Conservation (phyloP, 2,888 invertebrate genomes). For the Drosophila hamatofila region DNA sequence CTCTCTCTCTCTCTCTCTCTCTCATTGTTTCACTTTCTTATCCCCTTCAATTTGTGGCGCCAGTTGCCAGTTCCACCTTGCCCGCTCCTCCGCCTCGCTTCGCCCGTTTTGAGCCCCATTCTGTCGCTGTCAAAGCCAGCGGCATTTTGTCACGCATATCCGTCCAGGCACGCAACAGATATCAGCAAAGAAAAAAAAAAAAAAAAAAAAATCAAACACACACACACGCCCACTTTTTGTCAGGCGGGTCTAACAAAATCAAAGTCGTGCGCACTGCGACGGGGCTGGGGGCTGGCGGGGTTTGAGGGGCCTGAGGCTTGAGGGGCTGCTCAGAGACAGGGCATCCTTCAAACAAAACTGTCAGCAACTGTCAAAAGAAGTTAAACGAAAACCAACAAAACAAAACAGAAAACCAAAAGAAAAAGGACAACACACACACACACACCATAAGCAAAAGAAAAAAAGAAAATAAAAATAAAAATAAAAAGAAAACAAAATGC, state of each 20-base stretch:
- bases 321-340: constrained; percentile 37
- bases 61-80: constrained; percentile 22
- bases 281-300: neutral
- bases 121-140: constrained; percentile 23
- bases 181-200: constrained; percentile 19
- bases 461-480: constrained; percentile 4
- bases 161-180: constrained; percentile 60
- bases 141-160: constrained; percentile 60
- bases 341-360: constrained; percentile 76
- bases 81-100: neutral
- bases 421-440: constrained; percentile 43
- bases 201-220: constrained; percentile 20
- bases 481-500: constrained; percentile 27
- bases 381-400: constrained; percentile 73
- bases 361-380: constrained; percentile 80
- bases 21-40: neutral
- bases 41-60: constrained; percentile 20
- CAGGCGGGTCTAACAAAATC: constrained; percentile 34
- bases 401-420: constrained; percentile 34
- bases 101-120: constrained; percentile 3
- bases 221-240: constrained; percentile 28
- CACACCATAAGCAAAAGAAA: constrained; percentile 6
- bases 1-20: too few species aligned
- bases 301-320: neutral
- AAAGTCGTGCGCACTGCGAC: constrained; percentile 38